Evolutionary conservation across 2,888 invertebrate genomes (phyloP).

Genomic region (Shargacucullia verbasci): DNA sequence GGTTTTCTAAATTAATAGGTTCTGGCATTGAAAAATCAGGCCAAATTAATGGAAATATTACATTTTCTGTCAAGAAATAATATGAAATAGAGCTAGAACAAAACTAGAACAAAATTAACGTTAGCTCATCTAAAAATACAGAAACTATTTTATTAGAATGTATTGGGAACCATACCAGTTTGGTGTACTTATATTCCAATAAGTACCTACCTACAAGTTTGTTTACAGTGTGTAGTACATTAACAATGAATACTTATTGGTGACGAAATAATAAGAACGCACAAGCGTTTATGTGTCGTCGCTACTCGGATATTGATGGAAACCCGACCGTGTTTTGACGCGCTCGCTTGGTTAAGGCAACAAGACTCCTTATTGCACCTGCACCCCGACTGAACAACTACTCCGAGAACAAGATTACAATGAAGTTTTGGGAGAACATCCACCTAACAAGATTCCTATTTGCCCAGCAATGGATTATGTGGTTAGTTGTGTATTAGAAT

Average conservation of each 20-base stretch:
- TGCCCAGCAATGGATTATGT: conserved; percentile 29
- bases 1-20: too few species aligned
- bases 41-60: too few species aligned
- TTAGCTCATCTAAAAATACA: too few species aligned
- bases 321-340: conserved; percentile 59
- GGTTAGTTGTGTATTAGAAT: conserved; percentile 5
- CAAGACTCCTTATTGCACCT: conserved; percentile 24
- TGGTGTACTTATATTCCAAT: too few species aligned
- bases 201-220: conserved; percentile 1
- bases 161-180: too few species aligned
- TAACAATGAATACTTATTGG: conserved; percentile 24
- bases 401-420: conserved; percentile 16
- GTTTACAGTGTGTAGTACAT: conserved; percentile 9
- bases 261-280: conserved; percentile 21
- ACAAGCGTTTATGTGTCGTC: conserved; percentile 39
- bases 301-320: conserved; percentile 50
- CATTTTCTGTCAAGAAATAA: too few species aligned
- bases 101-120: too few species aligned
- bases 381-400: not conserved
- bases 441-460: conserved; percentile 13
- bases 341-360: conserved; percentile 39
- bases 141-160: too few species aligned
- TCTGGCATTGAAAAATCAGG: too few species aligned
- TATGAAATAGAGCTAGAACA: too few species aligned
- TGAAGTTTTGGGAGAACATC: conserved; percentile 6